Evolutionary conservation across 2,888 invertebrate genomes (phyloP).

Genomic region (Drosophila dives): DNA sequence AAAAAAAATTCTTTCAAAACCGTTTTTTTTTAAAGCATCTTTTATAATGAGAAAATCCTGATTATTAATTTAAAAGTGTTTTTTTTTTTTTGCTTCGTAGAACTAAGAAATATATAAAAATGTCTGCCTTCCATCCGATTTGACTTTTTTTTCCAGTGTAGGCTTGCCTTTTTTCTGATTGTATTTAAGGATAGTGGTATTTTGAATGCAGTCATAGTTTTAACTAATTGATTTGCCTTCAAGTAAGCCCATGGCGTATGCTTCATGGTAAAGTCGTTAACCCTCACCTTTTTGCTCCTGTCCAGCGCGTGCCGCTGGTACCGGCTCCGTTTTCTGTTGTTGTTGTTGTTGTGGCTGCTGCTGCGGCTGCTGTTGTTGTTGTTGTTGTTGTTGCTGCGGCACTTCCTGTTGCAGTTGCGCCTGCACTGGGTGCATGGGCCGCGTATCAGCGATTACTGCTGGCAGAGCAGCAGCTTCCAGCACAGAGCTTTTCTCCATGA

Average conservation of each 20-base stretch:
- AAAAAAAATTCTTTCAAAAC: neutral
- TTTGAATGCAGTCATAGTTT: slow-evolving; percentile 9
- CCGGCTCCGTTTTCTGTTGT: slow-evolving; percentile 52
- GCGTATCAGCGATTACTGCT: slow-evolving; percentile 64
- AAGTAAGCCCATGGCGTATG: slow-evolving; percentile 58
- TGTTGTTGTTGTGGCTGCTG: slow-evolving; percentile 52
- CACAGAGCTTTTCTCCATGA: slow-evolving; percentile 83
- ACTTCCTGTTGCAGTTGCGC: slow-evolving; percentile 56
- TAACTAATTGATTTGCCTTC: slow-evolving; percentile 65
- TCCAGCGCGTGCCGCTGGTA: slow-evolving; percentile 61
- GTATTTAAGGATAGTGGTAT: neutral
- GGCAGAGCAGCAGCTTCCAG: slow-evolving; percentile 76
- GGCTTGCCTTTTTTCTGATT: neutral
- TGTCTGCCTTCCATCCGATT: neutral
- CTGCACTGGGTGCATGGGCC: slow-evolving; percentile 49
- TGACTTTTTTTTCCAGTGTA: neutral
- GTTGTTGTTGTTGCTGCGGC: slow-evolving; percentile 49
- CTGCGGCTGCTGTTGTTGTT: slow-evolving; percentile 34
- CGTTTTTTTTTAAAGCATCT: neutral
- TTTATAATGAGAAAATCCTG: too few species aligned
- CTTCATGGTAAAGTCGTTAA: slow-evolving; percentile 52
- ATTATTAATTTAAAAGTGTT: too few species aligned
- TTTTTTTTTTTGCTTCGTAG: too few species aligned
- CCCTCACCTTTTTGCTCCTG: slow-evolving; percentile 77
- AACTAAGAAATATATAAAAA: neutral